These are phyloP conservation scores for Eucidaris tribuloides DNA, from an alignment of 35 echinoderm and acorn worm species.

Conservation along the genomic window DNA sequence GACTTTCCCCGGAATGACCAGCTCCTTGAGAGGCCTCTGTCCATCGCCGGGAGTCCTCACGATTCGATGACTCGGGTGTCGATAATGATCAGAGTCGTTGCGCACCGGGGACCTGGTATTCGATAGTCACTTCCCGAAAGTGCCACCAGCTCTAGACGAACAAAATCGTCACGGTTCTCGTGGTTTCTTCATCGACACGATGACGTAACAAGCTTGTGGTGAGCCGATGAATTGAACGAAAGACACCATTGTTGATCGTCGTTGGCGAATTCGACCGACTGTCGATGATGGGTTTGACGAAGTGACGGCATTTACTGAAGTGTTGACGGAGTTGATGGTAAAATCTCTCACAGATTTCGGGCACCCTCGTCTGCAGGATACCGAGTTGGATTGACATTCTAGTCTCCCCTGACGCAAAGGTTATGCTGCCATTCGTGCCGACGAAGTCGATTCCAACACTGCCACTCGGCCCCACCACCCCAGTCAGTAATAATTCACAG, in stretches of 20 bases:
- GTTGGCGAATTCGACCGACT: slow-evolving; percentile 50
- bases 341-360: slow-evolving; percentile 68
- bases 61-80: slow-evolving; percentile 25
- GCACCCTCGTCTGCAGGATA: slow-evolving; percentile 63
- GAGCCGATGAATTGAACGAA: slow-evolving; percentile 17
- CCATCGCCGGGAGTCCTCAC: slow-evolving; percentile 51
- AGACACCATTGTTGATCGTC: slow-evolving; percentile 80
- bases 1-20: slow-evolving; percentile 39
- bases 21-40: slow-evolving; percentile 12
- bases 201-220: neutral
- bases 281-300: neutral
- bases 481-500: slow-evolving; percentile 59
- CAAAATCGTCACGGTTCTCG: slow-evolving; percentile 15
- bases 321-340: slow-evolving; percentile 4
- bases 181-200: slow-evolving; percentile 54
- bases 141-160: slow-evolving; percentile 53
- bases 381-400: slow-evolving; percentile 37
- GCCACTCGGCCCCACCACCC: slow-evolving; percentile 6
- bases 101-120: slow-evolving; percentile 45
- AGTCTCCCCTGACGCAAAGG: slow-evolving; percentile 36
- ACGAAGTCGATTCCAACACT: slow-evolving; percentile 49
- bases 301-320: slow-evolving; percentile 50
- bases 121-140: slow-evolving; percentile 70
- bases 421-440: slow-evolving; percentile 60
- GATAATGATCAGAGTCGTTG: slow-evolving; percentile 34